Evolutionary conservation across 2,113 vertebrate species (phyloP).

Genomic region (Pseudorectes ferrugineus): DNA sequence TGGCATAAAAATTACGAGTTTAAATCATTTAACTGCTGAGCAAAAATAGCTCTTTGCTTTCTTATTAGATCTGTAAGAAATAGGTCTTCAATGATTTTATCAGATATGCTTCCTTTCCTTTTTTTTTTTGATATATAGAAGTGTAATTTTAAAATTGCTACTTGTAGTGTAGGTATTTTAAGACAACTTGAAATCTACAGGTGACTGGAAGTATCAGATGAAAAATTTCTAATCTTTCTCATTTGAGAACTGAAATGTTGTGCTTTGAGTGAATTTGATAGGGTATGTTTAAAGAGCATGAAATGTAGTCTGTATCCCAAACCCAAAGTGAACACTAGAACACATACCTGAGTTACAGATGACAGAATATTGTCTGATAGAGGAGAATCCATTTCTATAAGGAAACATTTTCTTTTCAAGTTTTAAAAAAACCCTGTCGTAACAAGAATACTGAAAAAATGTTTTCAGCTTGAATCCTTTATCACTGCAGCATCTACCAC

Average conservation of each 20-base stretch:
- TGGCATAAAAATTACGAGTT: neutral
- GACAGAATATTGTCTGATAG: neutral
- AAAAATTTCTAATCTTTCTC: neutral
- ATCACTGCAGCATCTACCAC: rapidly evolving
- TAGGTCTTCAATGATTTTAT: neutral
- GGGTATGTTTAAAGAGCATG: neutral
- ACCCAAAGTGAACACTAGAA: neutral
- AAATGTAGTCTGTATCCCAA: neutral
- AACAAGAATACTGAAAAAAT: neutral
- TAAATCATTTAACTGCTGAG: neutral
- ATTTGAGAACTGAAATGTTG: neutral
- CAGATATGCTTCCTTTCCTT: neutral
- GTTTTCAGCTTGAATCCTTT: neutral
- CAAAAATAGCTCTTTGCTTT: neutral
- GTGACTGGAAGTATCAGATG: neutral
- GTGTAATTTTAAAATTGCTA: neutral
- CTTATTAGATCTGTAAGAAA: neutral
- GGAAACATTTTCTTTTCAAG: neutral
- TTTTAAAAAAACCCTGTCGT: neutral
- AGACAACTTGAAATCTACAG: neutral
- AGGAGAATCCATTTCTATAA: neutral
- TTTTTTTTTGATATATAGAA: neutral
- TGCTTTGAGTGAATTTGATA: neutral
- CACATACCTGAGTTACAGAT: neutral
- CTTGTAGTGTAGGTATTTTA: neutral